Conservation (phyloP, 2,888 invertebrate species). For the Machimus rusticus region DNA sequence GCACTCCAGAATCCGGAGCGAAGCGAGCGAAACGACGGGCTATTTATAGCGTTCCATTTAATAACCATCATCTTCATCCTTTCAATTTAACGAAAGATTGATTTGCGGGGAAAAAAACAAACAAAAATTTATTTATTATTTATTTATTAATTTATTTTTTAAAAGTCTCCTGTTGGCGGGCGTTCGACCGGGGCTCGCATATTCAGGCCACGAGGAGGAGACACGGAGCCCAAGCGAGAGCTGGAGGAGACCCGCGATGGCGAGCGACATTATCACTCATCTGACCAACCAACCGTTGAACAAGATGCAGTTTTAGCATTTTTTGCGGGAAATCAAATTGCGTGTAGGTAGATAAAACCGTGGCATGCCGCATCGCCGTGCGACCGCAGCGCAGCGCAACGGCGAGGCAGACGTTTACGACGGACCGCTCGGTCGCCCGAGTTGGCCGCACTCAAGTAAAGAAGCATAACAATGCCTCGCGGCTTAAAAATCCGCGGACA, state of each 20-base stretch:
- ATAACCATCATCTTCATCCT: background rate
- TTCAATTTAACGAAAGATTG: background rate
- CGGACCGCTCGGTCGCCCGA: background rate
- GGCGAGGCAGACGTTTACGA: background rate
- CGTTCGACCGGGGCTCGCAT: background rate
- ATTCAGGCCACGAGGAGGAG: background rate
- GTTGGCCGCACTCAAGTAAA: background rate
- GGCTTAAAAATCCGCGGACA: constrained; percentile 31
- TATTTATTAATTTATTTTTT: background rate
- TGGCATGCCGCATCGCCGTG: background rate
- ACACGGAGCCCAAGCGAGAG: background rate
- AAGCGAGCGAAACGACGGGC: background rate
- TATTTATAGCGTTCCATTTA: background rate
- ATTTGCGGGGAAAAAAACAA: background rate
- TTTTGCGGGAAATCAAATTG: constrained; percentile 35
- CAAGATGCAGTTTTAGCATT: constrained; percentile 19
- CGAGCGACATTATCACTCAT: constrained; percentile 37
- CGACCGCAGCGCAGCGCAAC: background rate
- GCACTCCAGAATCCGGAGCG: background rate
- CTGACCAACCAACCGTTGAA: constrained; percentile 32
- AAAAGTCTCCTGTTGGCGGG: background rate
- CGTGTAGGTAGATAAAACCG: constrained; percentile 37
- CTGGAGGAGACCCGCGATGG: background rate
- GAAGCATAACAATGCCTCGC: constrained; percentile 40
- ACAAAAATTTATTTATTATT: background rate